Evolutionary conservation across 1,140 invertebrate species (phyloP), one percentile per base, ranked within the genome.

Genomic region (Condylostylus longicornis): DNA sequence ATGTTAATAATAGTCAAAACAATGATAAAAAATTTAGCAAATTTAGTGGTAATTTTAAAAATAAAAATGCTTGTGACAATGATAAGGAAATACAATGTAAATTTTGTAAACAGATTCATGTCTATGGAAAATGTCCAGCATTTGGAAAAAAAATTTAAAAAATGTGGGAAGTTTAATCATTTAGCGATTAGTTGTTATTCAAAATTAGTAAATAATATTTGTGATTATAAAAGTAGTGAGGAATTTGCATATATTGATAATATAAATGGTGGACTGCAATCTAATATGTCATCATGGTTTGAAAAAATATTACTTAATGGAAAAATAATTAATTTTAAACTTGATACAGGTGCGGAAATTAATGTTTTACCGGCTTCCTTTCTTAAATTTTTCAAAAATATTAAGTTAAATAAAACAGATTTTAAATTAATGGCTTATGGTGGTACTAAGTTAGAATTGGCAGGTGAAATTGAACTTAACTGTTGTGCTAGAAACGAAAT

Each of bases 51-150:
- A n/a, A n/a, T n/a, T n/a, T n/a, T n/a, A n/a, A n/a, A n/a, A n/a
- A n/a, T n/a, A n/a, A n/a, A n/a, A n/a, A n/a, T n/a, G n/a, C n/a
- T n/a, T n/a, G n/a, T n/a, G n/a, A n/a, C n/a, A n/a, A n/a, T n/a
- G n/a, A n/a, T n/a, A n/a, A n/a, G n/a, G n/a, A n/a, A n/a, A n/a
- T n/a, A n/a, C n/a, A n/a, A n/a, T n/a, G n/a, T n/a, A n/a, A n/a
- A n/a, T n/a, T n/a, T n/a, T n/a, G n/a, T n/a, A n/a, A n/a, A n/a
- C n/a, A n/a, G n/a, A n/a, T n/a, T n/a, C n/a, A n/a, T n/a, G n/a
- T n/a, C n/a, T n/a, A n/a, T n/a, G n/a, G 15, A 31, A 33, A 33
- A 33, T 33, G 32, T 10, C 32, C 32, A 4, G 32, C 17, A 12
- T 33, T 19, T n/a, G 32, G 32, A n/a, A 6, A 33, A 33, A 33